Base-by-base conservation (phyloP, 1,140 invertebrate species). In the Ctenoplectra terminalis region DNA sequence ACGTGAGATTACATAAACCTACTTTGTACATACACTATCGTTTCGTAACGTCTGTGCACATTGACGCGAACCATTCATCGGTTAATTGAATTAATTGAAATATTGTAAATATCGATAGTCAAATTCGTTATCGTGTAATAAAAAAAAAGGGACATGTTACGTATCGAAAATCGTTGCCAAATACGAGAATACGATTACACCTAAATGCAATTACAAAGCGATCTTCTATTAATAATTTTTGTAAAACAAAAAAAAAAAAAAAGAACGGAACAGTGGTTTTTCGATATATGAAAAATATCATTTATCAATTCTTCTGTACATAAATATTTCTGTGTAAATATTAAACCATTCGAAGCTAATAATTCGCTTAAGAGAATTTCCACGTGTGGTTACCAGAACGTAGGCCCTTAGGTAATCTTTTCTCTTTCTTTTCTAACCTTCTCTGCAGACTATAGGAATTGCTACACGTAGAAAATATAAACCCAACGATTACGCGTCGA, bases 361-460 rank as follows among this genome's bases (percentile, higher is more conserved):
- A 20, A 56, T 34, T 34, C 56, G 17, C 34, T 37, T 48, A 29
- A 29, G 40, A 17, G 11, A 34, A 66, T 43, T 29, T 52, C 56
- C 31, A 73, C 29, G 20, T 43, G 29, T 34, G 37, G 40, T 40
- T 40, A 46, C 9, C 58, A 48, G 48, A 66, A 48, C 17, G 40
- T 81, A 66, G 58, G 50, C 31, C 20, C 40, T 37, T 64, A 67
- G 40, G 23, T 60, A 31, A 73, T 64, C 50, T 34, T 66, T 52
- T 43, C 17, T 46, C 60, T 64, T 86, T 79, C 26, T 50, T 86
- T 80, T 78, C n/a, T 40, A 81, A 84, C 60, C 46, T 70, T 85
- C 73, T 90, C 87, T 90, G 87, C 87, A 88, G 71, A 87, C 81
- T 85, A 83, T 90, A 90, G 87, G 86, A 90, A 90, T 90, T 88